Base-by-base conservation (phyloP, 2,113 vertebrate genomes). In the Ophiodon elongatus region DNA sequence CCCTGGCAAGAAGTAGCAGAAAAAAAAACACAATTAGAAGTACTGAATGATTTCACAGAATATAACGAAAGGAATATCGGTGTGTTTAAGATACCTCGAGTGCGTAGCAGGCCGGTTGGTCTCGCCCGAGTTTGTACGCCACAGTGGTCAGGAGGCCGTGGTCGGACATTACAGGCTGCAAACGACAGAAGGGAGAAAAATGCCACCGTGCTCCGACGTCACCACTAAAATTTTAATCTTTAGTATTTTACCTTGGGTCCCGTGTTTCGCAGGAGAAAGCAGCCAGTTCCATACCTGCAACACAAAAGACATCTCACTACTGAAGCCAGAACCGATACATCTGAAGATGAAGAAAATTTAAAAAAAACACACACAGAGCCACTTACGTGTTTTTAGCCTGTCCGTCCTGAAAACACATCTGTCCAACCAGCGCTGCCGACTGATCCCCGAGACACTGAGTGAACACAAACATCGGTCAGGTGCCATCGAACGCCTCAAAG, bases 301-400 rank as follows among this genome's bases (percentile, higher is more conserved):
- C 37, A 75, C 11, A 25, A 15, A 8, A 41, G 4, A 43, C 0
- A 13, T 41, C 13, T 43, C 21, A 50, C 47, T 8, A 50, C 25
- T 14, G 4, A 5, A 13, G n/a, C 54, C 1, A 27, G 54, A 27
- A 15, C 6, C 0, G 0, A 8, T 0, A 39, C 4, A 10, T 43
- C 17, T 52, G 17, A 27, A 68, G 13, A 6, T n/a, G 15, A 59
- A 59, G 52, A 19, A 17, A 15, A 33, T 2, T 4, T n/a, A n/a
- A n/a, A n/a, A n/a, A n/a, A 1, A 23, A 8, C 17, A n/a, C 29
- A 56, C 11, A 13, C 11, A 62, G 33, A n/a, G 11, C 1, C 10
- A 56, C 97, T 94, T 88, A 98, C 97, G 98, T 99, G 90, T 99
- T 99, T 95, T 99, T 99, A 27, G 97, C 97, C 79, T 98, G 97